Percentiles rank a stretch among this genome's conserved stretches.
Conservation (phyloP, 2,888 invertebrate species). For the Pyrochroa serraticornis region DNA sequence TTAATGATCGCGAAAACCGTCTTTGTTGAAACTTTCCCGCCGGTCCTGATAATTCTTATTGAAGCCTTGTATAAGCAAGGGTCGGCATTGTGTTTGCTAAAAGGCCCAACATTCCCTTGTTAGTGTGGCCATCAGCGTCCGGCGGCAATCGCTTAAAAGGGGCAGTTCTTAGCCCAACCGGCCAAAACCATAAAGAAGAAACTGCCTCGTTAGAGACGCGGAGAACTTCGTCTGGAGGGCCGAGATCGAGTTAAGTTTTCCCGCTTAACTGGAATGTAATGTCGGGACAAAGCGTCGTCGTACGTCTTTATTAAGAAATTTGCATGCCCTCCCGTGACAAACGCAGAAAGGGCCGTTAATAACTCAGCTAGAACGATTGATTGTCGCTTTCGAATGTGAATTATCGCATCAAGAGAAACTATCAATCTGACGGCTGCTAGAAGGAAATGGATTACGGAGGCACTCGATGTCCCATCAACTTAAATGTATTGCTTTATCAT, state of each 20-base stretch:
- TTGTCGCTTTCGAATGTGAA: conserved; percentile 6
- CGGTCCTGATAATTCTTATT: conserved; percentile 24
- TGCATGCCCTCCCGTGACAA: not conserved
- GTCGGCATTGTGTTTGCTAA: conserved; percentile 31
- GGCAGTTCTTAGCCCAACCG: conserved; percentile 29
- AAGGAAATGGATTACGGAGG: conserved; percentile 10
- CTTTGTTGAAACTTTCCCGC: conserved; percentile 19
- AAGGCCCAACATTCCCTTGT: conserved; percentile 39
- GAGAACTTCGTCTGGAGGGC: conserved; percentile 30
- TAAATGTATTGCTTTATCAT: conserved; percentile 6
- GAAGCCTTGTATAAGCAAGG: conserved; percentile 22
- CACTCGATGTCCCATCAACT: conserved; percentile 14
- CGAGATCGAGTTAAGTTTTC: conserved; percentile 30
- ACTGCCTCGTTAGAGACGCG: conserved; percentile 36
- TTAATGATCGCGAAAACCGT: conserved; percentile 16
- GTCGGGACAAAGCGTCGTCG: not conserved
- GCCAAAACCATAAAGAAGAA: conserved; percentile 33
- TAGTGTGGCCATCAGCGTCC: conserved; percentile 38
- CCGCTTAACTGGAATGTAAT: conserved; percentile 9
- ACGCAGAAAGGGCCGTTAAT: too few species aligned
- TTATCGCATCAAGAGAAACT: conserved; percentile 2
- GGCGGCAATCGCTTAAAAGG: conserved; percentile 38
- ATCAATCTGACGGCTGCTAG: not conserved
- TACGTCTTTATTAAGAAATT: conserved; percentile 14
- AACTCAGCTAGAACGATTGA: not conserved